phyloP scores from a whole-genome alignment of 2,113 vertebrate genomes.

The Lathamus discolor region DNA sequence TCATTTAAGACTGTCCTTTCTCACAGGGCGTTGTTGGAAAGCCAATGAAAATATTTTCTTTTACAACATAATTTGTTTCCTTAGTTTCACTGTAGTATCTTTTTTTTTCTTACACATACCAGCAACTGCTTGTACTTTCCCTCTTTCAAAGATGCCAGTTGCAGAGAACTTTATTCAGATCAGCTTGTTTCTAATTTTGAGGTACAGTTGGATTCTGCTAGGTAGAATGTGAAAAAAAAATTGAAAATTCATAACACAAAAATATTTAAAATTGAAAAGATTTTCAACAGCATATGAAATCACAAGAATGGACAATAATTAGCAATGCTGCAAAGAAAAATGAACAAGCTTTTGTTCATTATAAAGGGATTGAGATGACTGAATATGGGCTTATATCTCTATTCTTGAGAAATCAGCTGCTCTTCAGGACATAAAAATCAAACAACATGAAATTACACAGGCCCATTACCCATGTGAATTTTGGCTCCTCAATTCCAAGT shows the following conservation, averaged over 20 bases:
- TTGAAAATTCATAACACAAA: neutral
- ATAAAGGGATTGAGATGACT: neutral
- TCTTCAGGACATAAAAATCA: neutral
- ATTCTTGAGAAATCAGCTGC: neutral
- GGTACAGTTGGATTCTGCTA: neutral
- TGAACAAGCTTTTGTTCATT: neutral
- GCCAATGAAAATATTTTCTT: neutral
- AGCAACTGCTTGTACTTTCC: neutral
- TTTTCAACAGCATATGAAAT: neutral
- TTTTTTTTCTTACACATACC: neutral
- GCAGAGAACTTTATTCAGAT: neutral
- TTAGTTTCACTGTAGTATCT: neutral
- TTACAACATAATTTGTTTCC: neutral
- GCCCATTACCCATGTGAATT: neutral
- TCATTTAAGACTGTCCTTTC: neutral
- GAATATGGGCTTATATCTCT: neutral
- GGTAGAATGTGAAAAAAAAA: neutral
- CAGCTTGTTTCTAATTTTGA: neutral
- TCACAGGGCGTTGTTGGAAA: neutral
- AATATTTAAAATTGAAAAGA: neutral
- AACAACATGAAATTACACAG: neutral
- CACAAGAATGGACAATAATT: neutral
- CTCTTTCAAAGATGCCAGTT: neutral
- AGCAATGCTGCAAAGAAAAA: neutral
- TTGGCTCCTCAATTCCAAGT: neutral